Conservation (phyloP, 37 sponge, comb jelly and placozoan genomes). For the Beroe ovata region DNA sequence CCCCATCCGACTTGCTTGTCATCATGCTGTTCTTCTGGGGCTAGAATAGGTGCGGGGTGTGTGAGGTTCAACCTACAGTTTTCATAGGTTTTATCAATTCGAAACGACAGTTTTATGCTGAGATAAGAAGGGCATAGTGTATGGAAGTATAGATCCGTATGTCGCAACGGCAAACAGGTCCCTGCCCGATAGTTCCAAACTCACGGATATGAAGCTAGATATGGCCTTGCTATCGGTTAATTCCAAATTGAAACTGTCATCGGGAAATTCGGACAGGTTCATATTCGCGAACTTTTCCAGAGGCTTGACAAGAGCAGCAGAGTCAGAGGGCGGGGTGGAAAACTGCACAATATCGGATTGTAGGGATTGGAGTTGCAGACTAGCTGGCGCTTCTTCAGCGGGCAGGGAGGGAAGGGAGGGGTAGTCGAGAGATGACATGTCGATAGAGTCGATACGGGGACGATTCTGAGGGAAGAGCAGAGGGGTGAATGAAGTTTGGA, state of each 20-base stretch:
- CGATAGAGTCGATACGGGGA: not conserved
- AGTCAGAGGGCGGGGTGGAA: not conserved
- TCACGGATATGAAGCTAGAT: slow-evolving; percentile 30
- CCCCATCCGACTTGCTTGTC: not conserved
- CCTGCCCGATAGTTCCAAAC: no score
- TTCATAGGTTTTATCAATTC: no score
- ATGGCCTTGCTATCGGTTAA: slow-evolving; percentile 13
- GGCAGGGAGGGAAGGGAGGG: not conserved
- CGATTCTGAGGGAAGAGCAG: no score
- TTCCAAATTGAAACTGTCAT: slow-evolving; percentile 48
- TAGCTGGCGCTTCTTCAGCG: not conserved
- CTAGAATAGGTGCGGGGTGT: no score
- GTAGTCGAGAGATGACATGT: not conserved
- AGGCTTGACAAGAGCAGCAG: not conserved
- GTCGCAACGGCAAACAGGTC: no score
- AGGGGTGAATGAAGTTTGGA: no score
- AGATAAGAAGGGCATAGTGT: no score
- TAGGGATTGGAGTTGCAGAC: not conserved
- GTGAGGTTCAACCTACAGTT: no score
- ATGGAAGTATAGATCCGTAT: no score
- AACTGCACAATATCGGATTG: not conserved
- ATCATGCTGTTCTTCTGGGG: not conserved
- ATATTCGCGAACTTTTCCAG: not conserved
- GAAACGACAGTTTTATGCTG: no score
- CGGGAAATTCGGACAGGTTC: slow-evolving; percentile 49